phyloP scores from a whole-genome alignment of 2,888 invertebrate genomes.

The Tenodera sinensis region DNA sequence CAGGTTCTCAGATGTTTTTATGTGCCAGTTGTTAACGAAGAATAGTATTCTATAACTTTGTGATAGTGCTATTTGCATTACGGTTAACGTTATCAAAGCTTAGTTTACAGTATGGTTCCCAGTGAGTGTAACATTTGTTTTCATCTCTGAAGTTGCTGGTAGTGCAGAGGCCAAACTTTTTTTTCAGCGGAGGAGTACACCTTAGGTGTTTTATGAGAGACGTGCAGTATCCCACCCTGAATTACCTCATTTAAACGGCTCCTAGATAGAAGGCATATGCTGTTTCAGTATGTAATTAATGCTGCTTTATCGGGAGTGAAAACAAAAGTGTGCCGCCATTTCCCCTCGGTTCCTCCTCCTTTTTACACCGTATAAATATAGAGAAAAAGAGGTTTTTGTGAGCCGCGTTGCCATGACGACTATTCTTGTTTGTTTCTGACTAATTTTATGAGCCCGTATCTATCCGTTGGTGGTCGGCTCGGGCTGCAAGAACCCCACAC shows the following conservation, averaged over 20 bases:
- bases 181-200: not conserved
- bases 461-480: not conserved
- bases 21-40: no score
- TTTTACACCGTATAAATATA: not conserved
- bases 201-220: not conserved
- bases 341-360: not conserved
- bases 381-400: not conserved
- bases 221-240: not conserved
- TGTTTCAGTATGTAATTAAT: not conserved
- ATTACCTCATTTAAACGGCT: not conserved
- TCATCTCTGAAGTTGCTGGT: no score
- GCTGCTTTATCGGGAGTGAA: slow-evolving; percentile 2
- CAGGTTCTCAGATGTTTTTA: no score
- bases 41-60: no score
- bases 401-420: not conserved
- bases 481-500: not conserved
- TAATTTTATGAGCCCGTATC: slow-evolving; percentile 12
- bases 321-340: not conserved
- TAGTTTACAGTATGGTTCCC: no score
- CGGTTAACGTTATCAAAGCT: no score
- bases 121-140: no score
- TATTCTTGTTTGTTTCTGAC: slow-evolving; percentile 12
- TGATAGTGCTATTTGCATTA: no score
- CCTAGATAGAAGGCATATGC: not conserved
- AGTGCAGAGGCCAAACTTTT: no score